Conservation (phyloP, 2,888 invertebrate species). For the Ditula angustiorana region DNA sequence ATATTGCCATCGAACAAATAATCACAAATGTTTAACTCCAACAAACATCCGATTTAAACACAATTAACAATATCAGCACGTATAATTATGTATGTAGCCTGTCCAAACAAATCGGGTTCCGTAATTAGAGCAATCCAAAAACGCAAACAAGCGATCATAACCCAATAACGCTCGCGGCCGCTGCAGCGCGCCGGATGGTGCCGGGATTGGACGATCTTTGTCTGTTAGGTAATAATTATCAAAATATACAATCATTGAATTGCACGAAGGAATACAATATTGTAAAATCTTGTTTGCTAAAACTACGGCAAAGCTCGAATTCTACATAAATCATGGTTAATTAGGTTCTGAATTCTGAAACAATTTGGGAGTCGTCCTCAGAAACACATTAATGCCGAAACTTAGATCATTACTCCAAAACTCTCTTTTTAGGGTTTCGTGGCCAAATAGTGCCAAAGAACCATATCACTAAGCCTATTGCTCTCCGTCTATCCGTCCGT, state of each 20-base stretch:
- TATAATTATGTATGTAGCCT: background rate
- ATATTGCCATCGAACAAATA: background rate
- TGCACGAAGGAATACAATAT: no score
- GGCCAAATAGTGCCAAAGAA: no score
- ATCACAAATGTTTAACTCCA: background rate
- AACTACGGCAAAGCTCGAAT: no score
- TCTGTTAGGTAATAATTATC: background rate
- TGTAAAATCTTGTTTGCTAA: no score
- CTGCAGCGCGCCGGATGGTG: background rate
- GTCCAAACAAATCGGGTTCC: background rate
- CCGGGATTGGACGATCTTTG: background rate
- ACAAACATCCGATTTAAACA: background rate
- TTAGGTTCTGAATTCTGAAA: no score
- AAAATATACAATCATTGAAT: background rate
- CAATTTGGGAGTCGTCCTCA: no score
- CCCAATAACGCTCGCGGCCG: background rate
- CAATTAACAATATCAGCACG: background rate
- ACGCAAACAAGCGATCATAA: conserved; percentile 3
- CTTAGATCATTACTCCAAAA: no score
- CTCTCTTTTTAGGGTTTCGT: no score
- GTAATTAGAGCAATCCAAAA: conserved; percentile 7
- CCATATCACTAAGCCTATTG: no score
- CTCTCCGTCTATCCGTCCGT: no score
- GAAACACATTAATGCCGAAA: no score
- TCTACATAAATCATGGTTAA: no score